A percentile compares a stretch with the other conserved stretches of the same genome.
Conservation (phyloP, 2,888 invertebrate genomes). For the Drosophila mercatorum region DNA sequence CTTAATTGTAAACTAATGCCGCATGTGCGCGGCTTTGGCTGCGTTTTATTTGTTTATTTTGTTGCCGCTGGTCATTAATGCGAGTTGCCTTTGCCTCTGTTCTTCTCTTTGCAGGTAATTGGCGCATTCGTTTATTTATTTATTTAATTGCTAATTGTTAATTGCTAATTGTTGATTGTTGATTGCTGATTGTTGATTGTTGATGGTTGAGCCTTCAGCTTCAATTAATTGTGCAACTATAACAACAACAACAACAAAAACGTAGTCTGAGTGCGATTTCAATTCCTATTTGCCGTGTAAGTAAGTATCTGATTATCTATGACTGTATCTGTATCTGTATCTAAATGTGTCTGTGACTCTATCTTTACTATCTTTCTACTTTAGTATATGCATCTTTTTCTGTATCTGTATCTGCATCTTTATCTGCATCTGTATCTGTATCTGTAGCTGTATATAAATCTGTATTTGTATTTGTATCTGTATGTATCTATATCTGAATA, state of each 20-base stretch:
- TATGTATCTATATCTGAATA: not conserved
- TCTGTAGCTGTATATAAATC: not conserved
- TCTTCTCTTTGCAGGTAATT: conserved; percentile 62
- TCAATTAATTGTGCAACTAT: conserved; percentile 65
- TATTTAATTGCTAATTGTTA: conserved; percentile 55
- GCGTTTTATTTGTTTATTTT: conserved; percentile 37
- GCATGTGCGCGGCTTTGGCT: conserved; percentile 14
- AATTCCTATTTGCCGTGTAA: conserved; percentile 34
- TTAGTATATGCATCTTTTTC: not conserved
- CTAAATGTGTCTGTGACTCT: no score
- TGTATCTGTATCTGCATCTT: not conserved
- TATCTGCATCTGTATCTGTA: not conserved
- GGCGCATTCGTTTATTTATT: conserved; percentile 47
- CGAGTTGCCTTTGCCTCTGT: conserved; percentile 32
- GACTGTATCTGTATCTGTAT: not conserved
- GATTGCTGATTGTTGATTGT: conserved; percentile 24
- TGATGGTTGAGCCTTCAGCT: conserved; percentile 64
- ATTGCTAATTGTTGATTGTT: conserved; percentile 56
- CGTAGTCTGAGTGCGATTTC: conserved; percentile 26
- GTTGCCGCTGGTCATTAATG: conserved; percentile 46
- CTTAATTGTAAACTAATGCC: conserved; percentile 72
- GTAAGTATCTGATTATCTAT: conserved; percentile 10
- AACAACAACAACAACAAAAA: conserved; percentile 20
- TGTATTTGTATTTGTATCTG: not conserved
- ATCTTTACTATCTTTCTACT: no score